Conservation (phyloP, 1,140 invertebrate species). For the Penaeus japonicus region DNA sequence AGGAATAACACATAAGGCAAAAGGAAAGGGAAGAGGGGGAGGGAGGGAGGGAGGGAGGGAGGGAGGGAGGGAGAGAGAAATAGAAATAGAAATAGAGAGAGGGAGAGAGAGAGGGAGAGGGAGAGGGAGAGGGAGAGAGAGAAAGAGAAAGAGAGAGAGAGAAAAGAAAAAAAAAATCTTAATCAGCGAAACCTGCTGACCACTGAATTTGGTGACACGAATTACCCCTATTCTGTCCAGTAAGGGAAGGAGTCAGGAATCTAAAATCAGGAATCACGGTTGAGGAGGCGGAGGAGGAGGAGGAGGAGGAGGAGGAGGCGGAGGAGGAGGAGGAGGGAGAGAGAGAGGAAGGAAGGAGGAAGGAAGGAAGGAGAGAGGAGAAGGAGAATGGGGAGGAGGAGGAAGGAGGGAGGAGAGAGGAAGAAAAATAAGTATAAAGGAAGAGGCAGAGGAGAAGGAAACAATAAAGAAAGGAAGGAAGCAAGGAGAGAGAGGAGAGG, state of each 20-base stretch:
- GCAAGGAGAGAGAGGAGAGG: neutral
- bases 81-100: neutral
- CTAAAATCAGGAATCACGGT: slow-evolving; percentile 44
- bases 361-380: slow-evolving; percentile 1
- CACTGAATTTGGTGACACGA: slow-evolving; percentile 34
- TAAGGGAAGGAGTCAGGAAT: slow-evolving; percentile 25
- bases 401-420: no score
- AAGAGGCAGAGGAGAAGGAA: no score
- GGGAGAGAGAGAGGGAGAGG: neutral
- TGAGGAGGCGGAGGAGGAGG: neutral
- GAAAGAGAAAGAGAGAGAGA: neutral
- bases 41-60: neutral
- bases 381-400: neutral
- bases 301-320: neutral
- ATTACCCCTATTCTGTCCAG: slow-evolving; percentile 37
- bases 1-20: neutral
- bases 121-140: neutral
- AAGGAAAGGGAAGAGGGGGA: neutral
- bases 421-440: no score
- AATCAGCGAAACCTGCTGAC: neutral
- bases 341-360: neutral
- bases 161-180: neutral
- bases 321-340: neutral
- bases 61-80: neutral
- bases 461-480: neutral